phyloP scores from a whole-genome alignment of 2,113 vertebrate genomes.

The Tauraco erythrolophus region DNA sequence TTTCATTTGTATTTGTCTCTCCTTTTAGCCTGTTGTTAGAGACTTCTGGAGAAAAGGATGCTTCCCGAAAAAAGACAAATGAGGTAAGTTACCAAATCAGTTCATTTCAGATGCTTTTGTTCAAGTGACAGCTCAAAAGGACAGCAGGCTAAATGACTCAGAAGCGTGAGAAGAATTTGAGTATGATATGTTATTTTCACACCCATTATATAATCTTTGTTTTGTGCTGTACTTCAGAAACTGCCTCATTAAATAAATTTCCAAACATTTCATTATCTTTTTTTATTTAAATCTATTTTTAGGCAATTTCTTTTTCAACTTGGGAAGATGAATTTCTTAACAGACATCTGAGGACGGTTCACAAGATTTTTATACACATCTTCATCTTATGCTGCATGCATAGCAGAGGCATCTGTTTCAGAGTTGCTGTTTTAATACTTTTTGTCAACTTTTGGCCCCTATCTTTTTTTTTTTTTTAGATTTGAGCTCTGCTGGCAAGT shows the following conservation, averaged over 20 bases:
- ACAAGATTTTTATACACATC: background rate
- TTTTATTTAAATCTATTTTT: constrained; percentile 15
- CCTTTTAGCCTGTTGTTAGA: background rate
- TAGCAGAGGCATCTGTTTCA: background rate
- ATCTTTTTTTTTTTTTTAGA: background rate
- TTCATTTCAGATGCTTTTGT: constrained; percentile 45
- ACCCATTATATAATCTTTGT: background rate
- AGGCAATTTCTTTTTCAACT: background rate
- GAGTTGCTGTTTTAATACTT: background rate
- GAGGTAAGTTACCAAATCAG: constrained; percentile 25
- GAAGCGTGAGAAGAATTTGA: background rate
- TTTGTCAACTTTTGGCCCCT: background rate
- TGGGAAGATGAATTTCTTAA: background rate
- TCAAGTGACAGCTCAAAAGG: constrained; percentile 53
- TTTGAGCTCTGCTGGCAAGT: background rate
- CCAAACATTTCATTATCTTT: constrained; percentile 9
- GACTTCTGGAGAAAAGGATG: background rate
- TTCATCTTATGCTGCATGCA: background rate
- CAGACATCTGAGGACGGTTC: background rate
- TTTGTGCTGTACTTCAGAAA: constrained; percentile 11
- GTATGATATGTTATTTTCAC: background rate
- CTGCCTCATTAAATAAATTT: constrained; percentile 40
- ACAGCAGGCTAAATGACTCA: constrained; percentile 50
- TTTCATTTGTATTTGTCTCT: background rate
- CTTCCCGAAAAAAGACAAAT: constrained; percentile 31